Evolutionary conservation across 2,113 vertebrate species (phyloP), one percentile per base, ranked within the genome.

Genomic region (Chroicocephalus ridibundus): DNA sequence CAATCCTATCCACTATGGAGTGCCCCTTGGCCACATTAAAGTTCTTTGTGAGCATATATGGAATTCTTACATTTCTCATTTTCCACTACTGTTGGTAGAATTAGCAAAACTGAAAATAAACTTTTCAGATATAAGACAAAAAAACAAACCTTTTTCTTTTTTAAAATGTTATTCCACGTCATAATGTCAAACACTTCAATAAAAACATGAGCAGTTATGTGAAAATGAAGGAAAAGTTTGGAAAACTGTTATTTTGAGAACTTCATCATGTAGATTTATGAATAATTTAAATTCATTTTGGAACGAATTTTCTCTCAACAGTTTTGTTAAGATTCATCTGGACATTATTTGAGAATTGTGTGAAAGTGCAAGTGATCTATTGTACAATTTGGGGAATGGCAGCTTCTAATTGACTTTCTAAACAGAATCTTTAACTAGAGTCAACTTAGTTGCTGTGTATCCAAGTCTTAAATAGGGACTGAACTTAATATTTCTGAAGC

Each of bases 51-150:
- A 26, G 8, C 61, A 38, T 19, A 38, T 17, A 16, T 9, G 13
- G 9, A 47, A 25, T 34, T 62, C 11, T 51, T 25, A 5, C 1
- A 5, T 79, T 66, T 51, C 22, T 54, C 0, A 0, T 82, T 85
- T 70, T 46, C 32, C 2, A 9, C 15, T 51, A 18, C 13, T 51
- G 44, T 22, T 0, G 0, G 4, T 51, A 42, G 14, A 86, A 34
- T 12, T 10, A 46, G 3, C 13, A 69, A 69, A 74, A 52, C 2
- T 57, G 25, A 69, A 72, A 86, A 51, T 12, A 42, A 66, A 1
- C 1, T 62, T 62, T 86, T 46, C 16, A 54, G 8, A 54, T 34
- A 34, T 8, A 65, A 82, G 2, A 3, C 17, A n/a, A 40, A 11
- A 27, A 69, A 44, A 7, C 60, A 18, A 31, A 10, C 0, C 4